Percentiles rank a stretch among this genome's conserved stretches.
phyloP scores from a whole-genome alignment of 1,140 invertebrate genomes.

The Megalonaias nervosa region DNA sequence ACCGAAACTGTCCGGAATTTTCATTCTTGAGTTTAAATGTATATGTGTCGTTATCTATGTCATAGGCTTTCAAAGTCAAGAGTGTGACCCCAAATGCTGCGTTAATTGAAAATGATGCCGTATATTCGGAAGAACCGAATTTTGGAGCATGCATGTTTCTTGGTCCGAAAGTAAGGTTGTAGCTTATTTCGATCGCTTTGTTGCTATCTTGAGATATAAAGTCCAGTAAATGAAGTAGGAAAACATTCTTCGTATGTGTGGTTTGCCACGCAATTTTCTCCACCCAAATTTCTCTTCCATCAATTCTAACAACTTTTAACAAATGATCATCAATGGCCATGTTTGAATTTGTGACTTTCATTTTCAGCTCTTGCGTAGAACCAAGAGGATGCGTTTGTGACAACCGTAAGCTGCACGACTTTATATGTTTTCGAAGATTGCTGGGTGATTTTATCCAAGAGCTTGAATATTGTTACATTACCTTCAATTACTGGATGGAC shows the following conservation, averaged over 20 bases:
- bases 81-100: background rate
- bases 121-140: background rate
- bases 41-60: constrained; percentile 10
- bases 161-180: constrained; percentile 13
- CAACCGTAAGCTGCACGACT: constrained; percentile 4
- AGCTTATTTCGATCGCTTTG: background rate
- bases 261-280: constrained; percentile 40
- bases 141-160: constrained; percentile 10
- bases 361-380: constrained; percentile 34
- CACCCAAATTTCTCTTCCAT: constrained; percentile 20
- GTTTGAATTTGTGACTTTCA: constrained; percentile 10
- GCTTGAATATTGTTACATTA: constrained; percentile 17
- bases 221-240: constrained; percentile 31
- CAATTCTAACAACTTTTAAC: constrained; percentile 2
- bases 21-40: background rate
- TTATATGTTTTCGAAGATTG: constrained; percentile 2
- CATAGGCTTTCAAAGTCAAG: constrained; percentile 2
- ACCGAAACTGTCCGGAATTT: background rate
- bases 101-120: background rate
- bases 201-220: background rate
- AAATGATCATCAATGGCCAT: background rate
- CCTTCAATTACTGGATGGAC: constrained; percentile 16
- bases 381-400: constrained; percentile 1
- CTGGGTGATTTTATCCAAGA: background rate
- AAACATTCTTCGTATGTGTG: constrained; percentile 16